A percentile compares a stretch with the other conserved stretches of the same genome.
Conservation (phyloP, 2,797 vertebrate genomes). For the Microchirus variegatus region DNA sequence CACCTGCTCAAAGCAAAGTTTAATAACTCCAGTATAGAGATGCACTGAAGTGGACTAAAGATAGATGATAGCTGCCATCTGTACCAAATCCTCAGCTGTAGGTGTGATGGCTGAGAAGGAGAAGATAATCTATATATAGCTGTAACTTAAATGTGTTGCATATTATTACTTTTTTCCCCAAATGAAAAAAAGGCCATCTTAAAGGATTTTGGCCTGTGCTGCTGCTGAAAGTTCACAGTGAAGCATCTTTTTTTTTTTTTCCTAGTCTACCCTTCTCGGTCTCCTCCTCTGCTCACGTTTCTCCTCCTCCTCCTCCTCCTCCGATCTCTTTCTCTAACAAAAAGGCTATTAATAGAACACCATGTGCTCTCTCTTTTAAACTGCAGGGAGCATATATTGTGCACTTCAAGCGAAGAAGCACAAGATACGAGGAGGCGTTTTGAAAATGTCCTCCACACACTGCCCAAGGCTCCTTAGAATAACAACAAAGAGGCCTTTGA, state of each 20-base stretch:
- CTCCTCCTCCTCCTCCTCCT: conserved; percentile 58
- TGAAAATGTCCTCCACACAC: conserved; percentile 67
- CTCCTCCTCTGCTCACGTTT: conserved; percentile 48
- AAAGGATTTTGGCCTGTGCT: not conserved
- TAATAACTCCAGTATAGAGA: conserved; percentile 65
- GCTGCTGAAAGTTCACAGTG: conserved; percentile 29
- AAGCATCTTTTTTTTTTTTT: conserved; percentile 1
- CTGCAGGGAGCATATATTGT: conserved; percentile 66
- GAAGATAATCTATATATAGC: not conserved
- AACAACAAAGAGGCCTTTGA: conserved; percentile 71
- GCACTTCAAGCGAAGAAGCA: conserved; percentile 68
- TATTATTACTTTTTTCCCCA: not conserved
- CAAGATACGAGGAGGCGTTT: conserved; percentile 70
- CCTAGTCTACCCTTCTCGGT: not conserved
- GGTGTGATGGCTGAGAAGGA: conserved; percentile 11
- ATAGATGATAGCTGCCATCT: conserved; percentile 31
- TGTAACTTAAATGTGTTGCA: too few species aligned
- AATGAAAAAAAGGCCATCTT: not conserved
- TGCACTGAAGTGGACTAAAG: conserved; percentile 40
- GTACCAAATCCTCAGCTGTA: conserved; percentile 12
- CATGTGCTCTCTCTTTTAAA: conserved; percentile 61
- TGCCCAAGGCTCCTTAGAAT: conserved; percentile 75
- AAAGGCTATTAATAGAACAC: conserved; percentile 78
- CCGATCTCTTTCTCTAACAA: conserved; percentile 63
- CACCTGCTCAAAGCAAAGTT: conserved; percentile 15